phyloP scores from a whole-genome alignment of 2,888 invertebrate species.

The Catocala nupta region DNA sequence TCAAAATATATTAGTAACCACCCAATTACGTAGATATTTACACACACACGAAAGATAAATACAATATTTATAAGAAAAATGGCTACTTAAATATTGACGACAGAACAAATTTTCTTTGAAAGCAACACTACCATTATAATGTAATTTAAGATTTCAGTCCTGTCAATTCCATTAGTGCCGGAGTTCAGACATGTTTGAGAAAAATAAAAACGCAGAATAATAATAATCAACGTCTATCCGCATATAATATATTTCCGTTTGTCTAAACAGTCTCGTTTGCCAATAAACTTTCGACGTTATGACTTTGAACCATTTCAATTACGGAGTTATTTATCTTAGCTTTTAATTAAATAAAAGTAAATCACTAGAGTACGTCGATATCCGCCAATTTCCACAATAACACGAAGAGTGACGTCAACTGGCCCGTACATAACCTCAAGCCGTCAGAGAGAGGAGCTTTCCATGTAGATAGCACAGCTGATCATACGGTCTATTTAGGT shows the following conservation, averaged over 20 bases:
- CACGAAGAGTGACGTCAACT: slow-evolving; percentile 24
- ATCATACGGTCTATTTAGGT: slow-evolving; percentile 69
- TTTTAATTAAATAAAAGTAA: slow-evolving; percentile 22
- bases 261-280: slow-evolving; percentile 30
- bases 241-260: slow-evolving; percentile 38
- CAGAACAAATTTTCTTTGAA: no score
- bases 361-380: slow-evolving; percentile 14
- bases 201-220: slow-evolving; percentile 14
- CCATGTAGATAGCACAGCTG: slow-evolving; percentile 60
- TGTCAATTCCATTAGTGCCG: slow-evolving; percentile 24
- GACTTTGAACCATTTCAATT: slow-evolving; percentile 39
- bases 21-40: no score
- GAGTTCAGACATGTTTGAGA: slow-evolving; percentile 6
- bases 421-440: slow-evolving; percentile 8
- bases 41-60: no score
- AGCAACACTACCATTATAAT: no score
- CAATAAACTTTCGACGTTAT: slow-evolving; percentile 45
- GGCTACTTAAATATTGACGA: no score
- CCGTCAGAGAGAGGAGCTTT: slow-evolving; percentile 36
- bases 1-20: no score
- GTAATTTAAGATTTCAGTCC: neutral
- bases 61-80: no score
- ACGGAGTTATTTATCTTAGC: slow-evolving; percentile 23
- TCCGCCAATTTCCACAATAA: slow-evolving; percentile 15
- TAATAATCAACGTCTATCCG: slow-evolving; percentile 22